Evolutionary conservation across 2,113 vertebrate species (phyloP), one percentile per base, ranked within the genome.

Genomic region (Poecilia latipinna): DNA sequence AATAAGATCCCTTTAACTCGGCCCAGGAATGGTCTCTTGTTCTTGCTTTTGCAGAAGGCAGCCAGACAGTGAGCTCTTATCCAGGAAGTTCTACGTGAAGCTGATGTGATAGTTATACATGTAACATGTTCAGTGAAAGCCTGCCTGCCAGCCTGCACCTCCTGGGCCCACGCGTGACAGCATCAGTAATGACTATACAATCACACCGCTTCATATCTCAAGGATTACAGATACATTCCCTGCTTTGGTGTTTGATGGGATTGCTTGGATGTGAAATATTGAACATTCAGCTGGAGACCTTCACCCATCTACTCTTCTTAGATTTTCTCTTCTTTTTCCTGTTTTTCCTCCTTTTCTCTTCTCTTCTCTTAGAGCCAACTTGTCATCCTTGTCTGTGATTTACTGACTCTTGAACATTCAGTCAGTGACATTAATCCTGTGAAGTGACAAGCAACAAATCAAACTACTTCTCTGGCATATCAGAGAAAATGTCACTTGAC

Each of bases 371-470:
- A 10, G 57, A 54, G 65, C 61, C 33, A 57, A 51, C 72, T 32
- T 82, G 70, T 80, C 80, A 78, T 82, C 61, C 61, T 63, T 48
- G 51, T 75, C 75, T 68, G 65, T 82, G 77, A 91, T 88, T 81
- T 81, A 88, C 65, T 32, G 67, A 61, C 70, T 75, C 73, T 8
- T 44, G 29, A 73, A 51, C 75, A 78, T 78, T 75, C 6, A 7
- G 64, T 68, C 72, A 60, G 60, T 70, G 70, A 77, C 86, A 85
- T 88, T 82, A 77, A 86, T 79, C 86, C 74, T 72, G 51, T 76
- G 84, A 87, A 72, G 68, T 84, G 84, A 90, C 83, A 75, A 77
- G 74, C 71, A 71, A 79, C 82, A 87, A 89, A 88, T 89, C 77
- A 86, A 73, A 69, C 78, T 70, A 72, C 75, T 86, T 84, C 77